Base-by-base conservation (phyloP, 2,797 vertebrate species). In the Argentina silus region DNA sequence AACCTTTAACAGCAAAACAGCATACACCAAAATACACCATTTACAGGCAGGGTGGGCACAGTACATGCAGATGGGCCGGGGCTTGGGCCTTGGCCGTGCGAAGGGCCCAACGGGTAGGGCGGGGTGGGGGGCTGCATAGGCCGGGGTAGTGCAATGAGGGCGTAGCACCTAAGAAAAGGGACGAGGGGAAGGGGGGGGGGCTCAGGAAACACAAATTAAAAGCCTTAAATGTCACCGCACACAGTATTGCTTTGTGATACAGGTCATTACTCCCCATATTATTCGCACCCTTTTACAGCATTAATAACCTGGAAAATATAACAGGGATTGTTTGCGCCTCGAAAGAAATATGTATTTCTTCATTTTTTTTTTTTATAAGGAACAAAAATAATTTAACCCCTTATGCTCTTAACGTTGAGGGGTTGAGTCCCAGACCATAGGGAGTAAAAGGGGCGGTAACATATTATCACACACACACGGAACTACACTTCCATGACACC, bases 201-300 rank as follows among this genome's bases (percentile, higher is more conserved):
- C 92, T 92, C 78, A 79, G 89, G 91, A 90, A 93, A 94, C 96
- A 96, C 97, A 98, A 98, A 99, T 99, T 98, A 98, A 95, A 95
- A 96, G 94, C 96, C 95, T 97, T 95, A 98, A 99, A 99, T 99
- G 97, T 98, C 97, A 98, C 86, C 91, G 96, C 95, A 96, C 96
- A 96, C 96, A 92, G 91, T 91, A 97, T 97, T 96, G 96, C 96
- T 94, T 94, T 95, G 93, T 93, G 96, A 97, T 95, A 97, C 96
- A 96, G 96, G 96, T 97, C 97, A 99, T 98, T 99, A 98, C 96
- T 97, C 95, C 93, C 91, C 94, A 95, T 95, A 95, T 96, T 94
- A 96, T 95, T 89, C 93, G 92, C 85, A 81, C 88, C 91, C 89
- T 91, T 91, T 92, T 95, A 95, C 95, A 95, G 93, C 95, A 91